These are phyloP conservation scores for Zonitis immaculata DNA, from an alignment of 2,888 invertebrate genomes.

Conservation along the genomic window DNA sequence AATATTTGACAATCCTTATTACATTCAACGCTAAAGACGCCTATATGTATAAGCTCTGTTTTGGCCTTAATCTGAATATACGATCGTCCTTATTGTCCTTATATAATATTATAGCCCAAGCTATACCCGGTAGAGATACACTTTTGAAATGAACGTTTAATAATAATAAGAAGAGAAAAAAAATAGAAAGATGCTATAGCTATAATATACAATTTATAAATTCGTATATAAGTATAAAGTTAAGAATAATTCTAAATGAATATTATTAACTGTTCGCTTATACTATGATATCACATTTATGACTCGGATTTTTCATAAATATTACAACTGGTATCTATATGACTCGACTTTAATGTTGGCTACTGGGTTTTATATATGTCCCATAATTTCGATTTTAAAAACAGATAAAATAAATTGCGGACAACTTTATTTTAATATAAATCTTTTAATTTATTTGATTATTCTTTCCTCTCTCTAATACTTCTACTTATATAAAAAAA, in stretches of 20 bases:
- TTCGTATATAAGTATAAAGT: slow-evolving; percentile 8
- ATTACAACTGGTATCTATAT: slow-evolving; percentile 34
- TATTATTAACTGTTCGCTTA: slow-evolving; percentile 46
- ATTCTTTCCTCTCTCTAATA: too few relatives aligned
- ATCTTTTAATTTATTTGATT: slow-evolving; percentile 32
- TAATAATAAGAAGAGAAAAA: slow-evolving; percentile 5
- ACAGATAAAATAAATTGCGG: slow-evolving; percentile 42
- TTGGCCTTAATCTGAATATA: slow-evolving; percentile 48
- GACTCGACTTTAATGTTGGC: slow-evolving; percentile 34
- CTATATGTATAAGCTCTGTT: slow-evolving; percentile 43
- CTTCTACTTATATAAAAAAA: too few relatives aligned
- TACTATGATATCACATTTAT: slow-evolving; percentile 42
- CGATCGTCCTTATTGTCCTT: slow-evolving; percentile 46
- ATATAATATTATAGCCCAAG: neutral
- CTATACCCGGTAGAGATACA: slow-evolving; percentile 30
- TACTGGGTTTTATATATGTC: slow-evolving; percentile 41
- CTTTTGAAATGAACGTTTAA: slow-evolving; percentile 16
- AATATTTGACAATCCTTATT: slow-evolving; percentile 48
- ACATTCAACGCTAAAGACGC: slow-evolving; percentile 39
- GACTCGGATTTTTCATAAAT: slow-evolving; percentile 36
- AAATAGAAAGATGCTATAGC: too few relatives aligned
- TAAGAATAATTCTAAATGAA: slow-evolving; percentile 30
- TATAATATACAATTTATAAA: neutral
- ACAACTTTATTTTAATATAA: slow-evolving; percentile 40
- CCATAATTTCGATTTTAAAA: slow-evolving; percentile 42